Conservation (phyloP, 1,140 invertebrate genomes). For the Magallana gigas region DNA sequence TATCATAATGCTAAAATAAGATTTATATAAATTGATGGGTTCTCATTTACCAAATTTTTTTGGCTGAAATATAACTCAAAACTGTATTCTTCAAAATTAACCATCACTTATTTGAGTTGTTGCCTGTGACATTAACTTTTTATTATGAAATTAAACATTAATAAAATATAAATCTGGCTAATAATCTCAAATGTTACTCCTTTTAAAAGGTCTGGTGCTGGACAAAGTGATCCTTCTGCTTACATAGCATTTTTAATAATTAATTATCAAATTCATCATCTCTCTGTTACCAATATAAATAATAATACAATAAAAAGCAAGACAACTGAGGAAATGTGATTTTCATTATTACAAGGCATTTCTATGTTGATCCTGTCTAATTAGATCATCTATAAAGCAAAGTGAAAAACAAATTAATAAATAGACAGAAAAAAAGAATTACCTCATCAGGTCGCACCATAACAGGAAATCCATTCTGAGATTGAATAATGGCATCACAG, state of each 20-base stretch:
- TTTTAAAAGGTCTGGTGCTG: not conserved
- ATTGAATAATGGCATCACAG: slow-evolving; percentile 40
- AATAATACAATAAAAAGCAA: not conserved
- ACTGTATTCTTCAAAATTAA: not conserved
- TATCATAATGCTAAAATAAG: not conserved
- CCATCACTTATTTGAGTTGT: not conserved
- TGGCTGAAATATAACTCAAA: not conserved
- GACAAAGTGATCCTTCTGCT: not conserved
- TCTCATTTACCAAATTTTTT: not conserved
- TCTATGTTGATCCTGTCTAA: not conserved
- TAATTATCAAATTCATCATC: not conserved
- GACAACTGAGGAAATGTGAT: not conserved
- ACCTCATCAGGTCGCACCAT: slow-evolving; percentile 25
- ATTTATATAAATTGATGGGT: not conserved
- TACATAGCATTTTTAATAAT: not conserved
- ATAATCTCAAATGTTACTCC: not conserved
- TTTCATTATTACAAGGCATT: not conserved
- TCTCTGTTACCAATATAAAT: slow-evolving; percentile 10
- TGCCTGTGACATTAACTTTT: not conserved
- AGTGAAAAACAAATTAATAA: not conserved
- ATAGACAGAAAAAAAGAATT: not conserved
- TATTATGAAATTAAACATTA: not conserved
- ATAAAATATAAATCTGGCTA: not conserved
- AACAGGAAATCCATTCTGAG: slow-evolving; percentile 24
- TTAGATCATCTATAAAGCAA: slow-evolving; percentile 3